Conservation (phyloP, 2,888 invertebrate species). For the Microplitis deprimator region DNA sequence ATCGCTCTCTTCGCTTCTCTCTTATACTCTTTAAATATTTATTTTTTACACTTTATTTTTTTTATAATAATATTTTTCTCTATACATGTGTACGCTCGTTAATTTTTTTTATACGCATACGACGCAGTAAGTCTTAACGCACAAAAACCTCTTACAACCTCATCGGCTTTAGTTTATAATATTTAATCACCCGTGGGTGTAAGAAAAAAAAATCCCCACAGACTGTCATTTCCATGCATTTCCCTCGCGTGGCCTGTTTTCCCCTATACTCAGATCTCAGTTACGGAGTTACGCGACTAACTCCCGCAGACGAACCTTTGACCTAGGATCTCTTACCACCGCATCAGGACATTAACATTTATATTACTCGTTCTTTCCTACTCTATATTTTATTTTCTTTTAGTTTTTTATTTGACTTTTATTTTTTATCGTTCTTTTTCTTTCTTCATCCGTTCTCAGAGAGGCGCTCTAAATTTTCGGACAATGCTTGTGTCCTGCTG, state of each 20-base stretch:
- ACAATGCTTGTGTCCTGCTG: conserved; percentile 47
- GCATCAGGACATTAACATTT: conserved; percentile 61
- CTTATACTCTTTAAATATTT: neutral
- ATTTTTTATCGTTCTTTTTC: conserved; percentile 22
- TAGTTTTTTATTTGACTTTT: conserved; percentile 46
- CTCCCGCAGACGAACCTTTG: conserved; percentile 27
- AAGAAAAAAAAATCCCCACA: conserved; percentile 48
- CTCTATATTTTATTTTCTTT: conserved; percentile 47
- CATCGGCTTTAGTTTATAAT: conserved; percentile 1
- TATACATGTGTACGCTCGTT: conserved; percentile 26
- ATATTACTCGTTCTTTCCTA: conserved; percentile 57
- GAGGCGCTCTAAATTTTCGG: conserved; percentile 44
- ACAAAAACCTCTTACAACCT: neutral
- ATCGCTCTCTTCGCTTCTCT: conserved; percentile 21
- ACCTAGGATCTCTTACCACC: conserved; percentile 36
- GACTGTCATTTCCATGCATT: conserved; percentile 54
- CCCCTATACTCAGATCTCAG: conserved; percentile 28
- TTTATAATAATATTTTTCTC: conserved; percentile 19
- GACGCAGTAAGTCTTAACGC: neutral
- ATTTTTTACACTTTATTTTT: neutral
- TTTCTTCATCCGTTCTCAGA: conserved; percentile 29
- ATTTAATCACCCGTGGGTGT: conserved; percentile 14
- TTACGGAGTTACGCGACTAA: neutral
- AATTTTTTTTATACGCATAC: conserved; percentile 23
- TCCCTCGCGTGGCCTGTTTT: conserved; percentile 40